Conservation (phyloP, 2,888 invertebrate species). For the Trachelus iudaicus region DNA sequence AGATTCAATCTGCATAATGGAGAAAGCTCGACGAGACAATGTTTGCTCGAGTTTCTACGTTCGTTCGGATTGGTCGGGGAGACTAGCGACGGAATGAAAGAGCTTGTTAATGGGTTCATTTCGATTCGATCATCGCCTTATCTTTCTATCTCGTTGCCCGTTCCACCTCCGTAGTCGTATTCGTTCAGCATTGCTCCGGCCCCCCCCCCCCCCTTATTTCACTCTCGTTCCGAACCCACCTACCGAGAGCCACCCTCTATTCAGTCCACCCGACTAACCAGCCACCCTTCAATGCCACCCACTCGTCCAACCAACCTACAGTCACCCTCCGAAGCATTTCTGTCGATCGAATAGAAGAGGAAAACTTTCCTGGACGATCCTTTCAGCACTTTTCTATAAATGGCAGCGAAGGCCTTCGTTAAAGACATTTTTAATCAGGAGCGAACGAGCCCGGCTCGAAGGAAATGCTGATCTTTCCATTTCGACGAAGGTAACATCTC, state of each 20-base stretch:
- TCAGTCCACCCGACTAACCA: neutral
- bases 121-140: conserved; percentile 59
- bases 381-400: conserved; percentile 29
- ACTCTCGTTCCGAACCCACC: neutral
- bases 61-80: conserved; percentile 25
- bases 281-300: neutral
- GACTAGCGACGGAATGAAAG: conserved; percentile 42
- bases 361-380: conserved; percentile 27
- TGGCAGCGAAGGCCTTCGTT: conserved; percentile 26
- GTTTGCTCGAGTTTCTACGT: conserved; percentile 52
- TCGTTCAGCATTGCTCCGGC: neutral
- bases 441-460: neutral
- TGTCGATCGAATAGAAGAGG: neutral
- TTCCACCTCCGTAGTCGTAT: neutral
- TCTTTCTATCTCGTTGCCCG: conserved; percentile 39
- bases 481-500: neutral
- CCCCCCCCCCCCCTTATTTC: neutral
- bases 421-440: conserved; percentile 31
- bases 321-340: neutral
- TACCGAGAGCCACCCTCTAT: conserved; percentile 13
- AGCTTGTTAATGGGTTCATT: conserved; percentile 63
- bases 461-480: conserved; percentile 4
- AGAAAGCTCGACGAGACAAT: conserved; percentile 58
- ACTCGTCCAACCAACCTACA: conserved; percentile 4
- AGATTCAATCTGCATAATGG: conserved; percentile 65